Evolutionary conservation across 2,888 invertebrate genomes (phyloP), one percentile per base, ranked within the genome.

Genomic region (Atrina japonica): DNA sequence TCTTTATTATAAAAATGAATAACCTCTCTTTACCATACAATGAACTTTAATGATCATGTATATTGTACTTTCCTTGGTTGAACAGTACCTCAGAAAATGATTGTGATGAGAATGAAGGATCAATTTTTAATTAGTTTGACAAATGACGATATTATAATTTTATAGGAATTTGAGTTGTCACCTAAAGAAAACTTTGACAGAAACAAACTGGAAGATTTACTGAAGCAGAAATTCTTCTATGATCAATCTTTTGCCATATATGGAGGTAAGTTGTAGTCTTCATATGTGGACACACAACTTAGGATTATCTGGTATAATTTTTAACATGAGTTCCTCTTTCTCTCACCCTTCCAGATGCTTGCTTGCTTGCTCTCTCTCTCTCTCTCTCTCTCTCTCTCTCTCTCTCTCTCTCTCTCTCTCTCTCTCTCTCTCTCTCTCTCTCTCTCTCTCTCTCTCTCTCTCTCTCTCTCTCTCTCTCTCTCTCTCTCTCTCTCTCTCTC

Each of bases 201-300:
- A 56, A 92, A 95, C 0, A 96, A 96, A 92, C 95, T 99, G 96
- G 99, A 99, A 91, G 99, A 99, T 92, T 93, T 99, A 3, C 93
- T 99, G 45, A 99, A 98, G 89, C 93, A 99, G 80, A 93, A 98
- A 78, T 99, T 99, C 91, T 99, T 99, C 91, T 97, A 95, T 91
- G 99, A 99, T 90, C 98, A 98, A 89, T 98, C 98, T 0, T 99
- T 99, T 92, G 97, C 99, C 0, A 99, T 99, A 85, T 99, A 99
- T 92, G 99, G 99, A 82, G 99, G 99, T 92, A 89, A 83, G 79
- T n/a, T n/a, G n/a, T n/a, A n/a, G n/a, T n/a, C n/a, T n/a, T n/a
- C n/a, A n/a, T n/a, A n/a, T n/a, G n/a, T n/a, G n/a, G n/a, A n/a
- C n/a, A n/a, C n/a, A n/a, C n/a, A n/a, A n/a, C n/a, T n/a, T n/a